Base-by-base conservation (phyloP, 2,113 vertebrate species). In the Arizona elegans region DNA sequence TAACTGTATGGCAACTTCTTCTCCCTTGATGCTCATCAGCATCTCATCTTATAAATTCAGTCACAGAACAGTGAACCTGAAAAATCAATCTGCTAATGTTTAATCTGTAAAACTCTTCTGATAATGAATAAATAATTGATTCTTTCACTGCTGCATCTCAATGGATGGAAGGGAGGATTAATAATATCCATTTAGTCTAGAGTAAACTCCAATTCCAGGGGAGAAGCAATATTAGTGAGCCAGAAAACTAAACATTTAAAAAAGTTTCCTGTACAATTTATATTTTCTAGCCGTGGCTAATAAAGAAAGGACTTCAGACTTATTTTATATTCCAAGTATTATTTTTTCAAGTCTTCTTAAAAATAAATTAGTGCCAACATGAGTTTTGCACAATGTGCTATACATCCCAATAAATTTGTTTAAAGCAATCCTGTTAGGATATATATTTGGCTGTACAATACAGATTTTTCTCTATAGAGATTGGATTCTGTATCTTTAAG, bases 41-140 rank as follows among this genome's bases (percentile, higher is more conserved):
- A 98, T 95, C 96, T 96, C 96, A 97, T 96, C 97, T 97, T 97
- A 96, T 95, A 96, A 96, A 94, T 95, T 93, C 90, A 90, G 96
- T 97, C 96, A 96, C 96, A 95, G 96, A 97, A 91, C 91, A 89
- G 96, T 95, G 96, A 98, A 97, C 97, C 96, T 94, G 92, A 98
- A 97, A 98, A 98, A 98, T 98, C 98, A 98, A 98, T 98, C 96
- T 97, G 97, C 98, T 98, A 98, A 98, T 98, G 98, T 97, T 97
- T 98, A 97, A 98, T 98, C 97, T 97, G 98, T 98, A 98, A 98
- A 98, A 96, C 97, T 97, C 94, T 95, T 97, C 96, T 92, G 95
- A 97, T 98, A 98, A 98, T 97, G 98, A 98, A 98, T 98, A 97
- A 97, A 97, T 98, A 98, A 98, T 98, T 98, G 98, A 98, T 98